These are phyloP conservation scores for Isichthys henryi DNA, from an alignment of 2,113 vertebrate species.

Conservation along the genomic window DNA sequence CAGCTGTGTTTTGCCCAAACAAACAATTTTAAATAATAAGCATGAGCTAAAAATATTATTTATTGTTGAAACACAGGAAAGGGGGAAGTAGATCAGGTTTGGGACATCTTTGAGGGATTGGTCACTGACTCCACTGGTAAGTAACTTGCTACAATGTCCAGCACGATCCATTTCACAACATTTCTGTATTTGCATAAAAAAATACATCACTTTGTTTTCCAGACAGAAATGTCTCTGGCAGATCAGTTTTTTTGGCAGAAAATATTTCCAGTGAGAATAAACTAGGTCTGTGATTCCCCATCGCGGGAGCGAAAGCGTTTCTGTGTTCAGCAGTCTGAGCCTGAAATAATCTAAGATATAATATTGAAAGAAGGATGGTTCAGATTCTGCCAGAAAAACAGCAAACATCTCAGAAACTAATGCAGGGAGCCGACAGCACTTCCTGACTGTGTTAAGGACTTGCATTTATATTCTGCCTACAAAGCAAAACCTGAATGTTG, in stretches of 20 bases:
- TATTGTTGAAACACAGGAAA: background rate
- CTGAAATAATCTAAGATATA: background rate
- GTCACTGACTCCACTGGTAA: background rate
- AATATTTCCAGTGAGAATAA: constrained; percentile 22
- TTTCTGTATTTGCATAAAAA: background rate
- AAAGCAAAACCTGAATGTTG: background rate
- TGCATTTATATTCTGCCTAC: background rate
- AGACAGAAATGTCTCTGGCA: background rate
- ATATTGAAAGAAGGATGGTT: background rate
- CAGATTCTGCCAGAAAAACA: background rate
- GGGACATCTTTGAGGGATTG: background rate
- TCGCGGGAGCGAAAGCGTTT: background rate
- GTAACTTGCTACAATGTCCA: background rate
- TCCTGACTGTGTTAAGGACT: background rate
- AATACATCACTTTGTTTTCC: constrained; percentile 21
- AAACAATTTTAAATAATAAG: background rate
- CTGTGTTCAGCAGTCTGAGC: background rate
- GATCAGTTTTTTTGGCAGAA: background rate
- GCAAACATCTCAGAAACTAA: constrained; percentile 6
- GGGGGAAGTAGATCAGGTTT: background rate
- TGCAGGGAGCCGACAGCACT: background rate
- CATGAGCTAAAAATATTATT: background rate
- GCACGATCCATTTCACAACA: background rate
- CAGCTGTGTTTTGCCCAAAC: background rate
- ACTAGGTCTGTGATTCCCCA: background rate